Percentiles rank a stretch among this genome's conserved stretches.
phyloP scores from a whole-genome alignment of 2,888 invertebrate species.

The Dryobota labecula region DNA sequence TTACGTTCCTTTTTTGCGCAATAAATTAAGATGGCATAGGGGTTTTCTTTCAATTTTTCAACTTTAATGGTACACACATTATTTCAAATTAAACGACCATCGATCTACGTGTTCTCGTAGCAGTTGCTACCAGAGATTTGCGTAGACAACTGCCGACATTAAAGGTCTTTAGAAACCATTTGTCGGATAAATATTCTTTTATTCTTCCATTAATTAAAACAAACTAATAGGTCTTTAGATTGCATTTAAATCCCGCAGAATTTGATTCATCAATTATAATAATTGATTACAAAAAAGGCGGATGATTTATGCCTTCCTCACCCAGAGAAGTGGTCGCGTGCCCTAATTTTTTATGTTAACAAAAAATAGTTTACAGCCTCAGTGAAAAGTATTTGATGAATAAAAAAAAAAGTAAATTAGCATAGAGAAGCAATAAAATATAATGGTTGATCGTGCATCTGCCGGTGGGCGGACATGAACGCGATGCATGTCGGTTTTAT shows the following conservation, averaged over 20 bases:
- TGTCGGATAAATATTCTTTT: constrained; percentile 24
- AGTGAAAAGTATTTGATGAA: constrained; percentile 71
- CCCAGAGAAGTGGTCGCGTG: constrained; percentile 79
- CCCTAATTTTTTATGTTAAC: constrained; percentile 79
- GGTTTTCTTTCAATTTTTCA: constrained; percentile 54
- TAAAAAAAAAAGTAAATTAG: constrained; percentile 78
- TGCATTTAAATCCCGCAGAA: constrained; percentile 57
- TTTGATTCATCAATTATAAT: constrained; percentile 53
- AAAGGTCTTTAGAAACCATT: constrained; percentile 35
- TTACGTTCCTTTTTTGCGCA: constrained; percentile 43
- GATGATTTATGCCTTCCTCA: constrained; percentile 66
- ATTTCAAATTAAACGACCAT: constrained; percentile 40
- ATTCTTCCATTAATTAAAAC: constrained; percentile 52
- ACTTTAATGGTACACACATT: constrained; percentile 42
- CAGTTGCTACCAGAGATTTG: constrained; percentile 25
- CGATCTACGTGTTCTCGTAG: constrained; percentile 40
- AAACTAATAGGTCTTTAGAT: constrained; percentile 50
- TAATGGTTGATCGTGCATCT: constrained; percentile 77
- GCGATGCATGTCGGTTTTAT: constrained; percentile 83
- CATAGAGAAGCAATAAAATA: constrained; percentile 81
- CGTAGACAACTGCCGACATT: constrained; percentile 22
- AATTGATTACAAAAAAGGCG: constrained; percentile 65
- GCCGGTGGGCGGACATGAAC: constrained; percentile 80
- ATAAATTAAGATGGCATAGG: constrained; percentile 47
- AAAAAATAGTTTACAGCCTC: constrained; percentile 79